Percentiles rank a stretch among this genome's conserved stretches.
phyloP scores from a whole-genome alignment of 2,797 vertebrate genomes.

The Pitangus sulphuratus region DNA sequence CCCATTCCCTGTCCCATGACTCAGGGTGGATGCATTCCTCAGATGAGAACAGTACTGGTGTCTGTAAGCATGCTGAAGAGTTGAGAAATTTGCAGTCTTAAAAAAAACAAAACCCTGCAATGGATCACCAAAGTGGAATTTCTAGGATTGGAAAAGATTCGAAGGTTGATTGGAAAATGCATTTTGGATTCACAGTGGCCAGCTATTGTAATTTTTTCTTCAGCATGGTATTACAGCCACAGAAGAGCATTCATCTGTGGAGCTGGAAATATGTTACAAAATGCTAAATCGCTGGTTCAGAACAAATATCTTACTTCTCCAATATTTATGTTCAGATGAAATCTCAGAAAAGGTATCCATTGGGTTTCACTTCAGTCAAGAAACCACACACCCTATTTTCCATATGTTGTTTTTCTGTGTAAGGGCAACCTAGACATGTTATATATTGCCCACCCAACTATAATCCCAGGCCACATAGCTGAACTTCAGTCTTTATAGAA shows the following conservation, averaged over 20 bases:
- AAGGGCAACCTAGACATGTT: neutral
- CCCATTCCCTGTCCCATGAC: neutral
- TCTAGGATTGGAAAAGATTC: neutral
- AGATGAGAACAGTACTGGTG: neutral
- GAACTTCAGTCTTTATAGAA: neutral
- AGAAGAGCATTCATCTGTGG: neutral
- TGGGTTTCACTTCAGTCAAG: neutral
- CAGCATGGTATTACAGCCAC: neutral
- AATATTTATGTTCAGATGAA: neutral
- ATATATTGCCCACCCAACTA: rapidly evolving
- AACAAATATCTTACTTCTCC: neutral
- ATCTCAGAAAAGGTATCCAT: neutral
- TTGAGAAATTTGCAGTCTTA: neutral
- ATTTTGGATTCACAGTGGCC: neutral
- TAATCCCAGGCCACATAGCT: neutral
- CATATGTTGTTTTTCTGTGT: neutral
- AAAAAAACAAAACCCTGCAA: neutral
- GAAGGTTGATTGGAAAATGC: neutral
- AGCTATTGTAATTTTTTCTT: neutral
- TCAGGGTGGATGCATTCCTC: neutral
- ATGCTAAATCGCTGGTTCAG: neutral
- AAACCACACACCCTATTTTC: neutral
- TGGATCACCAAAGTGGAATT: neutral
- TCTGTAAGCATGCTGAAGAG: neutral
- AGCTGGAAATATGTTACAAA: neutral